Evolutionary conservation across 2,113 vertebrate genomes (phyloP), one percentile per base, ranked within the genome.

Genomic region (Hyla sarda): DNA sequence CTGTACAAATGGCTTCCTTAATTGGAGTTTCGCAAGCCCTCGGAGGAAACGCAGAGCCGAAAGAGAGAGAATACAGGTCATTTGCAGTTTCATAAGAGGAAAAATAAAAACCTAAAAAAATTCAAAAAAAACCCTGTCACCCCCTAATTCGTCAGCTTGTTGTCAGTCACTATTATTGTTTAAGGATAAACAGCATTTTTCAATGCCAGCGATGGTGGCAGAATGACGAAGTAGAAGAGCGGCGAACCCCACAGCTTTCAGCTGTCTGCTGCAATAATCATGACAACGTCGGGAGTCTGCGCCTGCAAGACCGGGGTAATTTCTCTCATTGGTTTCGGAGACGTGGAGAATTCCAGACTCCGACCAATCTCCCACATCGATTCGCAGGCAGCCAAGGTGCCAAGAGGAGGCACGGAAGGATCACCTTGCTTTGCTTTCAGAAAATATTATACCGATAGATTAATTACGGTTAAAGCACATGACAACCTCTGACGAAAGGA

Each of bases 401-500:
- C 85, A 88, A 88, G 89, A 88, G 88, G n/a, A 85, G 84, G 86
- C 69, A 86, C 88, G 86, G 28, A 11, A 86, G 89, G 84, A 82
- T 16, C 34, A 87, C 89, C 88, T 62, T 67, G 88, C 52, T 84
- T 78, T 82, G 87, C 67, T 82, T 82, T 84, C 37, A 34, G 87
- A 88, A 89, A 90, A 82, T 45, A 54, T 88, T 0, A 0, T 82
- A 34, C 89, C 89, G 91, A 91, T 88, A 90, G 90, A 88, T 93
- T 93, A 90, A 93, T 92, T 91, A 91, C 91, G 89, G 89, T 92
- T 92, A 91, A 93, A 87, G 87, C 79, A 85, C 92, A 87, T 91
- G 91, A 89, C 89, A 91, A 89, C 92, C 90, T 89, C 84, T 91
- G 88, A 86, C 83, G 89, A 88, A 89, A 90, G 88, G 84, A 90